Conservation (phyloP, 2,888 invertebrate genomes). For the Caenorhabditis imperialis region DNA sequence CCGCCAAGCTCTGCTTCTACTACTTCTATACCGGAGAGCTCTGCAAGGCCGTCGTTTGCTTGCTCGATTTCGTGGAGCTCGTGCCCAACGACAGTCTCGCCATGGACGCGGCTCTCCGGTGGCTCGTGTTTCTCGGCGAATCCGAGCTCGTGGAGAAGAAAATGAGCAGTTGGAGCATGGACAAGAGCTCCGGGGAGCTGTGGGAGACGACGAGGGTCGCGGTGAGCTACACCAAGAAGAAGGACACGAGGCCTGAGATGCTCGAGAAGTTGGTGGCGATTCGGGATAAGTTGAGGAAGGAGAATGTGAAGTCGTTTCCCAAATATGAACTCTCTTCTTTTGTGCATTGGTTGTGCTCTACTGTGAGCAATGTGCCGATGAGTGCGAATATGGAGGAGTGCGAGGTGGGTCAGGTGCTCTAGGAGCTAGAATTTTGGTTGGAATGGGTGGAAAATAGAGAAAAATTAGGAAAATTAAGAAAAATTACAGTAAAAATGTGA, state of each 20-base stretch:
- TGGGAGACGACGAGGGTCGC: background rate
- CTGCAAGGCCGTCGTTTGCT: constrained; percentile 38
- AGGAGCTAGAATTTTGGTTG: too few relatives aligned
- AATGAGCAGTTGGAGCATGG: constrained; percentile 28
- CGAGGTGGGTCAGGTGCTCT: constrained; percentile 11
- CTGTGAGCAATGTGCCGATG: constrained; percentile 16
- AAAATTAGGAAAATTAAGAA: too few relatives aligned
- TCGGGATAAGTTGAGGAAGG: constrained; percentile 16
- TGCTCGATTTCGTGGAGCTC: constrained; percentile 37
- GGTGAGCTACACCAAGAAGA: background rate
- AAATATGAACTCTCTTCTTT: constrained; percentile 33
- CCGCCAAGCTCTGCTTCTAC: constrained; percentile 25
- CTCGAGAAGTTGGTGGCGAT: constrained; percentile 15
- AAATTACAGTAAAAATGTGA: too few relatives aligned
- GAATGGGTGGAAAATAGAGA: too few relatives aligned
- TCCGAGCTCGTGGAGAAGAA: constrained; percentile 35
- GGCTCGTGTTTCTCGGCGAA: constrained; percentile 51
- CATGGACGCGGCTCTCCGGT: constrained; percentile 29
- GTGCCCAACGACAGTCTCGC: constrained; percentile 21
- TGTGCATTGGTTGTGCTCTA: constrained; percentile 32
- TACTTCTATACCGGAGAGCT: constrained; percentile 34
- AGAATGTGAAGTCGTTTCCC: constrained; percentile 22
- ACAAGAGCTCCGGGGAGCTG: constrained; percentile 3
- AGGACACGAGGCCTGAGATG: constrained; percentile 1
- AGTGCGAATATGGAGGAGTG: background rate